phyloP scores from a whole-genome alignment of 1,140 invertebrate species.

The Homarus americanus region DNA sequence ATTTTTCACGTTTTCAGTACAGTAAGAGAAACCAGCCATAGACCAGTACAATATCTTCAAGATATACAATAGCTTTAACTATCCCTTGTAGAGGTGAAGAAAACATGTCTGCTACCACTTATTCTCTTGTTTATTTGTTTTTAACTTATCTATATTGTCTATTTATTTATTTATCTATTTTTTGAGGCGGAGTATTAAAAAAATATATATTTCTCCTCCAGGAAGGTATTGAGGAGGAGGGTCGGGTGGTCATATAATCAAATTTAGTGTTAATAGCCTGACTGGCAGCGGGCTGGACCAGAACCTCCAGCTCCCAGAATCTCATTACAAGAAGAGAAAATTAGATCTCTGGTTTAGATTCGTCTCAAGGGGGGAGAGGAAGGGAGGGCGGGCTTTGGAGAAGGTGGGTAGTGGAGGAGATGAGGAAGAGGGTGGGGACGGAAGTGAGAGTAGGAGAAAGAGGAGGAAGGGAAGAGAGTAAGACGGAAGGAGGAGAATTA shows the following conservation, averaged over 20 bases:
- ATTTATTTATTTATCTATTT: too few relatives aligned
- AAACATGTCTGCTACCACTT: too few relatives aligned
- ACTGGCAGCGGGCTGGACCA: background rate
- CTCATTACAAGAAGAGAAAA: background rate
- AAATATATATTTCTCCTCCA: background rate
- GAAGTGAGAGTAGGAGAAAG: background rate
- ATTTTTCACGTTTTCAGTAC: too few relatives aligned
- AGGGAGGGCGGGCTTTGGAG: background rate
- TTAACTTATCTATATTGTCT: too few relatives aligned
- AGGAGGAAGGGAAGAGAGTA: background rate
- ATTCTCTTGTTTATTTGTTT: too few relatives aligned
- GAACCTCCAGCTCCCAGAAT: background rate
- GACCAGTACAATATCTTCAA: too few relatives aligned
- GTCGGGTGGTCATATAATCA: conserved; percentile 7
- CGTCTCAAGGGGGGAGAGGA: background rate
- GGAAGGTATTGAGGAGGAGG: background rate
- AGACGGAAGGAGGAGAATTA: background rate
- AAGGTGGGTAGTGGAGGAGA: background rate
- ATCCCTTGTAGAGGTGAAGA: too few relatives aligned
- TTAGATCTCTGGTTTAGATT: conserved; percentile 4
- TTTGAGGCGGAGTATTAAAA: too few relatives aligned
- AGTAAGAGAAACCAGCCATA: too few relatives aligned
- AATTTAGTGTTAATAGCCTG: conserved; percentile 3
- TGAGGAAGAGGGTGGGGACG: background rate
- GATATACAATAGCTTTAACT: too few relatives aligned